Conservation (phyloP, 2,888 invertebrate species). For the Diloba caeruleocephala region DNA sequence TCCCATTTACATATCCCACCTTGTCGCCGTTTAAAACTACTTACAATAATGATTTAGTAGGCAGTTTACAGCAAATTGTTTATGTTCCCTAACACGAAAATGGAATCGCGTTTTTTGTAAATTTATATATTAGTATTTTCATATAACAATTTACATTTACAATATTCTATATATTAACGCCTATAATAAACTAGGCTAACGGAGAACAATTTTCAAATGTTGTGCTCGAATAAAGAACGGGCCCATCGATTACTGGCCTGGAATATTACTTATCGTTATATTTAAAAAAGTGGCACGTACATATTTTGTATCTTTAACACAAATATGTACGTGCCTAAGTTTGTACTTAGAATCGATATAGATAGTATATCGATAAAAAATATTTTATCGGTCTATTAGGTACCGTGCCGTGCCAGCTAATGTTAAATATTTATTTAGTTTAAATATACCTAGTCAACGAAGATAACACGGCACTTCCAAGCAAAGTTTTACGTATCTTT, state of each 20-base stretch:
- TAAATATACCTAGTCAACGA: slow-evolving; percentile 34
- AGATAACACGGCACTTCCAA: slow-evolving; percentile 27
- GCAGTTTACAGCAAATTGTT: neutral
- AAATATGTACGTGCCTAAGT: slow-evolving; percentile 8
- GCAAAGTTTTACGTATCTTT: too few relatives aligned
- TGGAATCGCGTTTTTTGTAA: too few relatives aligned
- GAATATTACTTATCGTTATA: too few relatives aligned
- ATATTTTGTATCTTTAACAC: neutral
- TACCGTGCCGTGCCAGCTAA: slow-evolving; percentile 36
- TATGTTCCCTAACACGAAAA: neutral
- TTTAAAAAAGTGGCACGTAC: too few relatives aligned
- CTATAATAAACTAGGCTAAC: too few relatives aligned
- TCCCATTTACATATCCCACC: slow-evolving; percentile 14
- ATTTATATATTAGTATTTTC: too few relatives aligned
- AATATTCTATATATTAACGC: too few relatives aligned
- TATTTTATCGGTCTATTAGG: slow-evolving; percentile 37
- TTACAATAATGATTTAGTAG: neutral
- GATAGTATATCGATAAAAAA: slow-evolving; percentile 40
- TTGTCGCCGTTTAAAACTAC: neutral
- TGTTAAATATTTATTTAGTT: slow-evolving; percentile 45
- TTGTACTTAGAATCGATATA: slow-evolving; percentile 23
- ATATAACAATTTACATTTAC: too few relatives aligned
- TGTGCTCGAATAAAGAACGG: neutral
- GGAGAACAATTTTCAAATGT: too few relatives aligned
- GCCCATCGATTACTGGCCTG: too few relatives aligned